Conservation (phyloP, 1,140 invertebrate genomes). For the Aricia agestis region DNA sequence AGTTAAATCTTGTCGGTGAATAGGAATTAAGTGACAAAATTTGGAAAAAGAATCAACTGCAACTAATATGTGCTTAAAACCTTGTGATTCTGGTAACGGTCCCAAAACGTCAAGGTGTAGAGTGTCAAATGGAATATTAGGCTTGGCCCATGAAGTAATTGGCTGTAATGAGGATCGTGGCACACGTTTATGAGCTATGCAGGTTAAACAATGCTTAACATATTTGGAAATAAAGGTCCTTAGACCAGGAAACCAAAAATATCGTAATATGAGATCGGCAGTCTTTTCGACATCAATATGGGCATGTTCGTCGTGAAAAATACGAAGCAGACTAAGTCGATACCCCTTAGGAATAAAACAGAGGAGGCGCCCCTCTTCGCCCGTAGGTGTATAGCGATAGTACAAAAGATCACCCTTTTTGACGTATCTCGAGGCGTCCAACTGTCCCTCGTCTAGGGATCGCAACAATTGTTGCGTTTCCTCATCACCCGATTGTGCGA, state of each 20-base stretch:
- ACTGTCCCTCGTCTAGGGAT: background rate
- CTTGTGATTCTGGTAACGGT: slow-evolving; percentile 29
- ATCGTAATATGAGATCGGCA: background rate
- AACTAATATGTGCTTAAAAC: slow-evolving; percentile 22
- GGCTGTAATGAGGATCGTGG: slow-evolving; percentile 19
- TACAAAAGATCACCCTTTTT: slow-evolving; percentile 7
- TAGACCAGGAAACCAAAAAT: slow-evolving; percentile 20
- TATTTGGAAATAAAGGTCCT: slow-evolving; percentile 22
- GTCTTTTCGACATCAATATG: slow-evolving; percentile 7
- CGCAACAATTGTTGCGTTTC: slow-evolving; percentile 10
- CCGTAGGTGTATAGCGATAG: slow-evolving; percentile 4
- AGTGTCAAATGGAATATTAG: slow-evolving; percentile 26
- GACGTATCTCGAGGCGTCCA: slow-evolving; percentile 3
- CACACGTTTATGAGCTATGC: slow-evolving; percentile 24
- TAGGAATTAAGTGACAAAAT: slow-evolving; percentile 20
- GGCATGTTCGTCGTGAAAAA: slow-evolving; percentile 21
- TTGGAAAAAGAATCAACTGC: slow-evolving; percentile 24
- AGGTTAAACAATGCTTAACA: slow-evolving; percentile 24
- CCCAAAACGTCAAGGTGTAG: slow-evolving; percentile 36
- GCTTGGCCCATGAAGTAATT: slow-evolving; percentile 29
- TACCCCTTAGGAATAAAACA: slow-evolving; percentile 23
- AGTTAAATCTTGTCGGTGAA: slow-evolving; percentile 11
- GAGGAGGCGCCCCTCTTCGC: slow-evolving; percentile 8
- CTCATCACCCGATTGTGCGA: slow-evolving; percentile 11
- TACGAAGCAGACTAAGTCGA: slow-evolving; percentile 9